Evolutionary conservation across 2,888 invertebrate species (phyloP).

Genomic region (Volucella inanis): DNA sequence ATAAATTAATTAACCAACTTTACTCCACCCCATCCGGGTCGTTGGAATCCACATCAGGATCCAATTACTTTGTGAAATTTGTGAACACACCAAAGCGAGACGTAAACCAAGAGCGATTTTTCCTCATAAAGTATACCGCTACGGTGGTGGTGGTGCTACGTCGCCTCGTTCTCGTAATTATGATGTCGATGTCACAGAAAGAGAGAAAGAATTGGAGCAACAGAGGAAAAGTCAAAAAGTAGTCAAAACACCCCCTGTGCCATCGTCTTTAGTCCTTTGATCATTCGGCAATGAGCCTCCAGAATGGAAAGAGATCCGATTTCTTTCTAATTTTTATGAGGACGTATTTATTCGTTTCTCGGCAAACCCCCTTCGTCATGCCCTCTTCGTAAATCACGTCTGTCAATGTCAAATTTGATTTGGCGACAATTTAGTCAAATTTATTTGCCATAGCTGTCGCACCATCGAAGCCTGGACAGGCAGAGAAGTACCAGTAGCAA

Average conservation of each 20-base stretch:
- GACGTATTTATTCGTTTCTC: conserved; percentile 3
- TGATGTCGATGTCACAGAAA: conserved; percentile 66
- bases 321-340: conserved; percentile 42
- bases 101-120: conserved; percentile 27
- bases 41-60: conserved; percentile 57
- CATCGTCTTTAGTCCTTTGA: conserved; percentile 51
- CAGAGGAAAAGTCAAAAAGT: conserved; percentile 47
- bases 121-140: conserved; percentile 22
- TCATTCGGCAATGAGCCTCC: conserved; percentile 32
- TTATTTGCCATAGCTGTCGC: conserved; percentile 68
- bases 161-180: conserved; percentile 43
- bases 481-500: background rate
- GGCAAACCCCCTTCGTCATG: background rate
- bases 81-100: conserved; percentile 22
- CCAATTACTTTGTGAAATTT: conserved; percentile 62
- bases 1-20: conserved; percentile 69
- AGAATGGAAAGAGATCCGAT: conserved; percentile 38
- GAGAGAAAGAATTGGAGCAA: conserved; percentile 13
- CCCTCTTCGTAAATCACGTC: conserved; percentile 55
- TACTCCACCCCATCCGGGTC: conserved; percentile 11
- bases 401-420: conserved; percentile 73
- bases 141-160: background rate
- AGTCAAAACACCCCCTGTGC: conserved; percentile 45
- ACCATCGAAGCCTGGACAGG: conserved; percentile 65
- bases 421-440: conserved; percentile 73